Evolutionary conservation across 2,888 invertebrate species (phyloP).

Genomic region (Plusia festucae): DNA sequence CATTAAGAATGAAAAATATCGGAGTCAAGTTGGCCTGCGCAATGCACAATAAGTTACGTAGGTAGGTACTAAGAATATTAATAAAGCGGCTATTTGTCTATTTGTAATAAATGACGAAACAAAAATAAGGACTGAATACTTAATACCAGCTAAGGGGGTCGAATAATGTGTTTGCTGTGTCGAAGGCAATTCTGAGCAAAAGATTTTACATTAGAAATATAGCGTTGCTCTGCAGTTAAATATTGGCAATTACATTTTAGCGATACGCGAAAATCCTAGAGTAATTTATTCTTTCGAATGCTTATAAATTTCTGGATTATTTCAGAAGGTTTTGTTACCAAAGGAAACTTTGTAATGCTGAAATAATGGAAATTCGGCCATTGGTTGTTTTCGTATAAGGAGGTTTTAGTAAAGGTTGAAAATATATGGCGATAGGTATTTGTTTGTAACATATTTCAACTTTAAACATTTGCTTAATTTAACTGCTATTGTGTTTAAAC

Average conservation of each 20-base stretch:
- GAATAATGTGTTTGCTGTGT: conserved; percentile 60
- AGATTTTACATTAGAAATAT: conserved; percentile 59
- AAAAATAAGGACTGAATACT: conserved; percentile 83
- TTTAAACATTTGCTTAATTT: neutral
- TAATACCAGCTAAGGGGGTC: conserved; percentile 70
- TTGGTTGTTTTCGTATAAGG: neutral
- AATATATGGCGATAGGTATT: conserved; percentile 4
- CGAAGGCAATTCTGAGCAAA: conserved; percentile 51
- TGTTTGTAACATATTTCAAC: neutral
- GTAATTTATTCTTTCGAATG: conserved; percentile 58
- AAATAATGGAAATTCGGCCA: conserved; percentile 6
- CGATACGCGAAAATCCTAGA: conserved; percentile 60
- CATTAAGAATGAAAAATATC: conserved; percentile 67
- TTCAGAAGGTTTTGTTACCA: conserved; percentile 41
- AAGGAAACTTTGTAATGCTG: conserved; percentile 34
- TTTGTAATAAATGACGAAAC: conserved; percentile 86
- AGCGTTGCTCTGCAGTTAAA: conserved; percentile 58
- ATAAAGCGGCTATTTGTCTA: conserved; percentile 79
- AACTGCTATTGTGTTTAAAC: neutral
- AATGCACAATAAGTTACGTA: conserved; percentile 64
- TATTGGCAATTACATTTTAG: conserved; percentile 64
- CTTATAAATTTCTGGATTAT: conserved; percentile 59
- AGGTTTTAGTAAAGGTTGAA: conserved; percentile 1
- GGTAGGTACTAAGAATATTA: conserved; percentile 79
- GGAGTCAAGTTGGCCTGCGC: conserved; percentile 69